phyloP scores from a whole-genome alignment of 2,888 invertebrate genomes.

The Cantharis nigra region DNA sequence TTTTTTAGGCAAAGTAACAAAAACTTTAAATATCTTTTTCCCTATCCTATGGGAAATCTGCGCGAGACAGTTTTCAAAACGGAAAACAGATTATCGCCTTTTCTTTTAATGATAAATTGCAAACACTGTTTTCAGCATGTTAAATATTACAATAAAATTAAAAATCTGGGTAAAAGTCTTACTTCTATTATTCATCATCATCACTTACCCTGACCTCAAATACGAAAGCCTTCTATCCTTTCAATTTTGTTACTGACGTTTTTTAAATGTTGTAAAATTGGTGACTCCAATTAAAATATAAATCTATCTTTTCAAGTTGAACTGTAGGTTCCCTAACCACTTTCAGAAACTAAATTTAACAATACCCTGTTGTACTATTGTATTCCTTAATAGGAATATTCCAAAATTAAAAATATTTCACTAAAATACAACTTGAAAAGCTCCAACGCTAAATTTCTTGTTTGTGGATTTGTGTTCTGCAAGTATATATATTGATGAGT shows the following conservation, averaged over 20 bases:
- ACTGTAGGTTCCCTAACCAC: too few species aligned
- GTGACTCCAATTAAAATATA: too few species aligned
- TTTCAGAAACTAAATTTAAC: too few species aligned
- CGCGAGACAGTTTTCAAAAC: neutral
- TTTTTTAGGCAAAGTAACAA: neutral
- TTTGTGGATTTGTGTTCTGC: neutral
- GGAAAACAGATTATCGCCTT: neutral
- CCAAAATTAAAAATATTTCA: too few species aligned
- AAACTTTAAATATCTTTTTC: conserved; percentile 2
- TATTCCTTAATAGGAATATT: too few species aligned
- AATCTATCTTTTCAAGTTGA: too few species aligned
- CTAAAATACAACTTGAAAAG: neutral
- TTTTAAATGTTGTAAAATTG: too few species aligned
- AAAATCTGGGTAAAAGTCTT: neutral
- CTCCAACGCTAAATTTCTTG: neutral
- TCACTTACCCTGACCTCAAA: neutral
- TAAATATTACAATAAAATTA: neutral
- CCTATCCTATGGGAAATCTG: conserved; percentile 2
- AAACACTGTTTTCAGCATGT: conserved; percentile 1
- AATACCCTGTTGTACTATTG: too few species aligned
- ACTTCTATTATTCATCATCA: neutral
- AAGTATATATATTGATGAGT: neutral
- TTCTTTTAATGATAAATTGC: conserved; percentile 3
- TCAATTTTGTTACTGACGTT: too few species aligned
- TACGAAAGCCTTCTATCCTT: neutral